Evolutionary conservation across 2,113 vertebrate species (phyloP).

Genomic region (Daboia siamensis): DNA sequence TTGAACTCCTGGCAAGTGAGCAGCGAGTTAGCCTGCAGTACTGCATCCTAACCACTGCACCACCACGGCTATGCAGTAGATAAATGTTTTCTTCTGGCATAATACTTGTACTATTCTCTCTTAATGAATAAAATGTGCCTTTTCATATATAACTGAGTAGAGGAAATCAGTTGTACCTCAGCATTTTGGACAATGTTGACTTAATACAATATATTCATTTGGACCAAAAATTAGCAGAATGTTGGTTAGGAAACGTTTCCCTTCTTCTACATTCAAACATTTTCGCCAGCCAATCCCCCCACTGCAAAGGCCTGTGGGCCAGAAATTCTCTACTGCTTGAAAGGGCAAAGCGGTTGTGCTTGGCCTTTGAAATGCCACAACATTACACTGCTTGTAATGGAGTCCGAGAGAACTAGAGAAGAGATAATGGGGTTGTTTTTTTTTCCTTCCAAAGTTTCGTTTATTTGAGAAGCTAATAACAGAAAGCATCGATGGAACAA

Average conservation of each 20-base stretch:
- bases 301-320: neutral
- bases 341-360: neutral
- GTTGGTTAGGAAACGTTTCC: neutral
- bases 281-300: neutral
- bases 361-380: neutral
- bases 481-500: neutral
- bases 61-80: neutral
- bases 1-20: too few species aligned
- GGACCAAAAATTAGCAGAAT: neutral
- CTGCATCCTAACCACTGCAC: too few species aligned
- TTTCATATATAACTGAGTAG: neutral
- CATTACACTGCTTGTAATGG: neutral
- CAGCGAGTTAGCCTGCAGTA: too few species aligned
- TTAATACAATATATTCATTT: neutral
- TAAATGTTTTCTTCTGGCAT: neutral
- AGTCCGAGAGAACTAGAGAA: neutral
- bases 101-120: neutral
- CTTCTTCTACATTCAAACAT: neutral
- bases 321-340: neutral
- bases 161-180: neutral
- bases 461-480: neutral
- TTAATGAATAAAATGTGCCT: neutral
- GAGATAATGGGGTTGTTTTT: neutral
- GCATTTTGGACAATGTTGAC: neutral
- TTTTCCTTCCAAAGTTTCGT: neutral